Base-by-base conservation (phyloP, 1,140 invertebrate species). In the Ceratitis capitata region DNA sequence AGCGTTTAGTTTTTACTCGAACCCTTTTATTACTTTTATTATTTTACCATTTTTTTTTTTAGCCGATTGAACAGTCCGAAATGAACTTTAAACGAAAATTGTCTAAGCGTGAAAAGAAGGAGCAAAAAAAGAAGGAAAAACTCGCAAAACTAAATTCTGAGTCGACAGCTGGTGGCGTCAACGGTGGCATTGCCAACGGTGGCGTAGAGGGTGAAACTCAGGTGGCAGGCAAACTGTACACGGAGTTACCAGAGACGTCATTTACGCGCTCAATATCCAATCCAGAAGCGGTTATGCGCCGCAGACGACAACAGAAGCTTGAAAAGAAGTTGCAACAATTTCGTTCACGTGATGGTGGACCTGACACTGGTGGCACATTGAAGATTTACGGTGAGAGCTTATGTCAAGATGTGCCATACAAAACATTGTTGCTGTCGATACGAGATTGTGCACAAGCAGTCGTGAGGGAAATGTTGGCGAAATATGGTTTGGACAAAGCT, bases 261-360 rank as follows among this genome's bases (percentile, higher is more conserved):
- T 99, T 99, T 92, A 99, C 98, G 23, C 94, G 99, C 86, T 99
- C 98, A 87, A 99, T 99, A 90, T 99, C 98, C 82, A 99, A 99
- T 94, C 99, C 99, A 12, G 99, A 99, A 94, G 98, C 98, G 84
- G 99, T 99, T 84, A 99, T 99, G 99, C 94, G 98, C 86, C 94
- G 98, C 49, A 93, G 98, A 85, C 93, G 99, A n/a, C 98, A 99
- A 90, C 98, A 99, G 92, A 99, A 99, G 92, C 93, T 99, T 69
- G 98, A 99, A 92, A 96, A 97, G 88, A 99, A 99, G 92, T 93
- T 99, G 87, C 97, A 99, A 92, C 97, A 99, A 92, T 99, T 99
- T 92, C 94, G 97, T 39, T 97, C 96, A 85, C 96, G 97, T 90
- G 96, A 97, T 88, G 97, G 98, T 74, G 98, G 98, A 16, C 98